Evolutionary conservation across 2,888 invertebrate species (phyloP), one percentile per base, ranked within the genome.

Genomic region (Mimachlamys varia): DNA sequence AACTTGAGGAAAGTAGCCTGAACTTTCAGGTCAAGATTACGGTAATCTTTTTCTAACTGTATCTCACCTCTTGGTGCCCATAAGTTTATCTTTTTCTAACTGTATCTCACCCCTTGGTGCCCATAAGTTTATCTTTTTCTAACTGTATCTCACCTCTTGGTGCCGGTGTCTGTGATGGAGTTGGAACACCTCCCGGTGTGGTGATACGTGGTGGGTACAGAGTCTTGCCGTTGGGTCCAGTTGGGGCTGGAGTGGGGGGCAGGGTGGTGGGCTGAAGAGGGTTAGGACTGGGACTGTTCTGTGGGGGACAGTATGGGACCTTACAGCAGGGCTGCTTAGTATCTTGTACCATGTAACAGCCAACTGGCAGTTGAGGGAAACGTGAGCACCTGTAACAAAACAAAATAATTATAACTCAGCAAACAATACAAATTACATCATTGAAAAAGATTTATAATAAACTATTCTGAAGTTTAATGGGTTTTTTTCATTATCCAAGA

Each of bases 241-340:
- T 76, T 27, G 76, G 76, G 7, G 27, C 27, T 33, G 76, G 76
- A 33, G 76, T 76, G 12, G 76, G 50, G 62, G 90, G 37, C n/a
- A 33, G 15, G 27, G 4, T n/a, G 88, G 44, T 38, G 53, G 49
- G 49, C 37, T 17, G 50, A 44, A 44, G 44, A n/a, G 27, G 12
- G 27, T 37, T 49, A 88, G 62, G 13, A 37, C 5, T n/a, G 17
- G 76, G 87, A 62, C n/a, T 33, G 22, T 53, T 33, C 22, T 10
- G 15, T n/a, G 17, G 89, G 17, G 90, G 90, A 91, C 94, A 94
- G 87, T 91, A 92, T 55, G 93, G 93, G 19, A 62, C 90, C 91
- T 94, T 94, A 91, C 94, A 94, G 89, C 94, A 94, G 13, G 38
- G 76, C 62, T 94, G 94, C 58, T 93, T 93, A 0, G 94, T 93